phyloP scores from a whole-genome alignment of 37 sponge, comb jelly and placozoan genomes.

The Spongilla lacustris region DNA sequence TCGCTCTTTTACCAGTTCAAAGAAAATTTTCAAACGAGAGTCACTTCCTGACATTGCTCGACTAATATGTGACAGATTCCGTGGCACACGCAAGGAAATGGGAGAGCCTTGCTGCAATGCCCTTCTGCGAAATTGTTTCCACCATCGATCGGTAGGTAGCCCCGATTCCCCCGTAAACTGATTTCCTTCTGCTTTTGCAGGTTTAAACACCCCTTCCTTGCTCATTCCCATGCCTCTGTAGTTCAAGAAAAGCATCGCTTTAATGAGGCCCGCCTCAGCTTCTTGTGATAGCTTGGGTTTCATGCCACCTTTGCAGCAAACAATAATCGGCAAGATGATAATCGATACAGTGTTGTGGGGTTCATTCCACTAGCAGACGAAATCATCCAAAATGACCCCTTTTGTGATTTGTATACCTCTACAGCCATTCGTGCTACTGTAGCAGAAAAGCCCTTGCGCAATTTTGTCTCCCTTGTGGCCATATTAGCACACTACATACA shows the following conservation, averaged over 20 bases:
- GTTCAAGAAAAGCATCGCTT: neutral
- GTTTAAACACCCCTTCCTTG: neutral
- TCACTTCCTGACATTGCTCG: neutral
- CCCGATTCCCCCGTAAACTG: neutral
- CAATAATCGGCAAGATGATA: neutral
- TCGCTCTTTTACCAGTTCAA: neutral
- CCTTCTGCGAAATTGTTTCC: neutral
- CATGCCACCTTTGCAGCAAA: neutral
- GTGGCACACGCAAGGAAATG: neutral
- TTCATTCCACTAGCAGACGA: neutral
- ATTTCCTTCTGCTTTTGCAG: neutral
- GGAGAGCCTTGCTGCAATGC: neutral
- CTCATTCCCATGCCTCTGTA: neutral
- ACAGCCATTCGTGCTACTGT: neutral
- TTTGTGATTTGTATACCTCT: neutral
- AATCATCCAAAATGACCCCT: neutral
- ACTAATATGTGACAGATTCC: neutral
- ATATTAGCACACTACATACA: neutral
- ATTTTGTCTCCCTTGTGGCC: neutral
- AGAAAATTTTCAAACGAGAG: conserved; percentile 1
- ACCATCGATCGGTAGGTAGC: neutral
- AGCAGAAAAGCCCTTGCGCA: neutral
- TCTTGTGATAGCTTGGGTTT: neutral
- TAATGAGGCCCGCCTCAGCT: neutral
- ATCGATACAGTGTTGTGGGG: neutral